These are phyloP conservation scores for Trachymyrmex cornetzi DNA, from an alignment of 1,140 invertebrate genomes.

Conservation along the genomic window DNA sequence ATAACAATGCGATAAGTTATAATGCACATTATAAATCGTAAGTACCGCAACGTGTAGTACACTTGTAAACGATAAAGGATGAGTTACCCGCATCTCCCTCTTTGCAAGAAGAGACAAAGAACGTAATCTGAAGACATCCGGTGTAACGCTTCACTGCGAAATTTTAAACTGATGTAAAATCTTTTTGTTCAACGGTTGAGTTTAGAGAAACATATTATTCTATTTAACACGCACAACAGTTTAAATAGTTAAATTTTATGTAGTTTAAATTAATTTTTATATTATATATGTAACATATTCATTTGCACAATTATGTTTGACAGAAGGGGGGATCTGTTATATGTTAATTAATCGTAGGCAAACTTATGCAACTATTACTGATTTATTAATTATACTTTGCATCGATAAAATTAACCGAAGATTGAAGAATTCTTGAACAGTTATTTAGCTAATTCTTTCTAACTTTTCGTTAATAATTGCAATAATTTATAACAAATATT, in stretches of 20 bases:
- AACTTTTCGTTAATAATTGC: background rate
- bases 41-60: background rate
- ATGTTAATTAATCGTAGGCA: background rate
- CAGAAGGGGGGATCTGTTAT: background rate
- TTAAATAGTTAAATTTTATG: background rate
- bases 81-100: constrained; percentile 66
- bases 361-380: background rate
- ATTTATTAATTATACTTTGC: too few relatives aligned
- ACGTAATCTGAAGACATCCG: constrained; percentile 28
- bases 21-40: background rate
- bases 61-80: constrained; percentile 52
- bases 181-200: background rate
- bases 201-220: constrained; percentile 6
- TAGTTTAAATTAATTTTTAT: background rate
- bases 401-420: background rate
- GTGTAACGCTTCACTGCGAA: constrained; percentile 23
- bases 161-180: constrained; percentile 30
- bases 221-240: background rate
- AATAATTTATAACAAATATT: background rate
- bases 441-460: background rate
- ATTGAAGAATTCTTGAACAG: background rate
- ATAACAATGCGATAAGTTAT: background rate
- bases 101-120: constrained; percentile 34
- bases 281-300: background rate
- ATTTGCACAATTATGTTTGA: background rate